Conservation (phyloP, 1,140 invertebrate genomes). For the Leptinotarsa defecta region DNA sequence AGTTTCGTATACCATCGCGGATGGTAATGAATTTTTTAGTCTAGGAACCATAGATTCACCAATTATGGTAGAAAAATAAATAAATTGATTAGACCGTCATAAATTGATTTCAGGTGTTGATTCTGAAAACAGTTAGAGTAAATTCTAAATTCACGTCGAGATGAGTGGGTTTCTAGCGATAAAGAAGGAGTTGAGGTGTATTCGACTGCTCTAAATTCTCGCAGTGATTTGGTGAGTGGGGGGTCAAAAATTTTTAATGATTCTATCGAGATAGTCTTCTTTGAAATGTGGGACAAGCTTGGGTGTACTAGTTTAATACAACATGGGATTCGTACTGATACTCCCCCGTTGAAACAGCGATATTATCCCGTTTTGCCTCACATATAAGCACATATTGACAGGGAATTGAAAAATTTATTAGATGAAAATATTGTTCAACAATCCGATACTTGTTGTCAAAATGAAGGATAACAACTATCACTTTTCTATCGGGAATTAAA, state of each 20-base stretch:
- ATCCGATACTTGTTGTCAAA: conserved; percentile 28
- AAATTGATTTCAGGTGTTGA: background rate
- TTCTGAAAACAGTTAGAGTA: conserved; percentile 32
- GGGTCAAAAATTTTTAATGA: background rate
- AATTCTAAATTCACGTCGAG: conserved; percentile 9
- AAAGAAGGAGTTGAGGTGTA: background rate
- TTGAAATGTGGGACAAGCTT: background rate
- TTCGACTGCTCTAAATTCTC: background rate
- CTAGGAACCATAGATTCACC: background rate
- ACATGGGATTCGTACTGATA: background rate
- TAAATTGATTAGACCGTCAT: background rate
- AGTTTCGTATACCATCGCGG: background rate
- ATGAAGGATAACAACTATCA: conserved; percentile 27
- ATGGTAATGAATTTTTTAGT: background rate
- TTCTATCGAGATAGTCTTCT: background rate
- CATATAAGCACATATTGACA: conserved; percentile 17
- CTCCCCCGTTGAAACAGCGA: conserved; percentile 31
- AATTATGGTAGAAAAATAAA: background rate
- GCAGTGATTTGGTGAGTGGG: background rate
- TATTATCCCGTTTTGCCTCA: background rate
- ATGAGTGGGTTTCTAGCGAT: background rate
- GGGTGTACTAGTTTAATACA: conserved; percentile 39
- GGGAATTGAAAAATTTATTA: conserved; percentile 34
- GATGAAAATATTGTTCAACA: conserved; percentile 21
- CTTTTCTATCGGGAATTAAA: conserved; percentile 32